phyloP scores from a whole-genome alignment of 1,140 invertebrate genomes.

The Brachionus sp. region DNA sequence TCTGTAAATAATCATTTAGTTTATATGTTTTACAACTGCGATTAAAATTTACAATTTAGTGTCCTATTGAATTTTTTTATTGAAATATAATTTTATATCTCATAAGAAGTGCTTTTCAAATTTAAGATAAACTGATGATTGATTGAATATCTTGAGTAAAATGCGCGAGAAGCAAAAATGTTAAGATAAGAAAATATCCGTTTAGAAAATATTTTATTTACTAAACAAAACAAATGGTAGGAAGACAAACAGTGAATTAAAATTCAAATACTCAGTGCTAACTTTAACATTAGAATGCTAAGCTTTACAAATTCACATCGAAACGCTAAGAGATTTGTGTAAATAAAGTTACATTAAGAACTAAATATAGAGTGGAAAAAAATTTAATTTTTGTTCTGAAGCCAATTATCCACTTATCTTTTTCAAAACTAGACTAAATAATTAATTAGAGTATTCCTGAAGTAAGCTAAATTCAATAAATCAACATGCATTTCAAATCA shows the following conservation, averaged over 20 bases:
- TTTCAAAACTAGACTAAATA: constrained; percentile 24
- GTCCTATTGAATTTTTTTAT: not conserved
- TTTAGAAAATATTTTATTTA: constrained; percentile 30
- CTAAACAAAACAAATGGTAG: not conserved
- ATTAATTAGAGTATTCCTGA: not conserved
- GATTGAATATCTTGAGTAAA: constrained; percentile 13
- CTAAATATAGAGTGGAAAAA: not conserved
- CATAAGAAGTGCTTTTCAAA: not conserved
- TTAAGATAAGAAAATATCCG: constrained; percentile 36
- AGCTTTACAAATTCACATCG: not conserved
- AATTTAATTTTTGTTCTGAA: not conserved
- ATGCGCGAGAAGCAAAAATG: not conserved
- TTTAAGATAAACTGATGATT: not conserved
- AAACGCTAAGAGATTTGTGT: constrained; percentile 26
- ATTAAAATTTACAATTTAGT: not conserved
- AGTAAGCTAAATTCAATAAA: constrained; percentile 1
- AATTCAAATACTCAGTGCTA: constrained; percentile 15
- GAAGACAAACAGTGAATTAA: not conserved
- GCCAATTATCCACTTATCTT: constrained; percentile 38
- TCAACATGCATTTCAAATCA: constrained; percentile 29
- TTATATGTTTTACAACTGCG: not conserved
- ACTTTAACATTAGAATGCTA: constrained; percentile 15
- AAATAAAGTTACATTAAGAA: not conserved
- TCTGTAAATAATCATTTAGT: not conserved
- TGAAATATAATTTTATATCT: not conserved